Conservation (phyloP, 2,888 invertebrate species). For the Epinotia brunnichana region DNA sequence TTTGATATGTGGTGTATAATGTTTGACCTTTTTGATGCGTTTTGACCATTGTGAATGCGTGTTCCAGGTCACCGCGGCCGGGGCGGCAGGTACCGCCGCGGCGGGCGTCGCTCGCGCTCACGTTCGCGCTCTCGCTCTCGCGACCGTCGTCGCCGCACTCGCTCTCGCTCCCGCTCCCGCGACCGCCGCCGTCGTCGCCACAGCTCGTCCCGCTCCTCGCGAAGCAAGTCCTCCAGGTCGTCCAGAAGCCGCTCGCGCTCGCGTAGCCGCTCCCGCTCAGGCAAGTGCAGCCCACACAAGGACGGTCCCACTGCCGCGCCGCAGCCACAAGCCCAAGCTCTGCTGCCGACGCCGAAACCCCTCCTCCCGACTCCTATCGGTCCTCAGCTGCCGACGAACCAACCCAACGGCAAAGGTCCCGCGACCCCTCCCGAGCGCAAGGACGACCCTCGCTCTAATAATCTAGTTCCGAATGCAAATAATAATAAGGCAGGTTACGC, state of each 20-base stretch:
- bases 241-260: conserved; percentile 57
- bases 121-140: conserved; percentile 69
- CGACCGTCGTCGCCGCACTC: conserved; percentile 63
- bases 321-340: conserved; percentile 62
- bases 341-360: conserved; percentile 61
- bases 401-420: conserved; percentile 56
- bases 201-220: conserved; percentile 76
- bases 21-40: neutral
- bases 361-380: conserved; percentile 65
- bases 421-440: conserved; percentile 55
- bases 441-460: conserved; percentile 47
- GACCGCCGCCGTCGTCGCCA: conserved; percentile 75
- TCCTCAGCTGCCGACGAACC: conserved; percentile 64
- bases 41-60: conserved; percentile 7
- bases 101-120: conserved; percentile 66
- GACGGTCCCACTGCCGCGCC: conserved; percentile 63
- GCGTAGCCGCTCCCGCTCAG: conserved; percentile 80
- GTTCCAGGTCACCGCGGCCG: conserved; percentile 73
- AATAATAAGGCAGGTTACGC: conserved; percentile 53
- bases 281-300: conserved; percentile 81
- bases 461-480: conserved; percentile 48
- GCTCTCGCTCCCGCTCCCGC: conserved; percentile 65
- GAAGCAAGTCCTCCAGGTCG: conserved; percentile 75
- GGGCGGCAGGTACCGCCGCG: conserved; percentile 70
- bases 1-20: neutral